Base-by-base conservation (phyloP, 2,797 vertebrate genomes). In the Epinephelus malabaricus region DNA sequence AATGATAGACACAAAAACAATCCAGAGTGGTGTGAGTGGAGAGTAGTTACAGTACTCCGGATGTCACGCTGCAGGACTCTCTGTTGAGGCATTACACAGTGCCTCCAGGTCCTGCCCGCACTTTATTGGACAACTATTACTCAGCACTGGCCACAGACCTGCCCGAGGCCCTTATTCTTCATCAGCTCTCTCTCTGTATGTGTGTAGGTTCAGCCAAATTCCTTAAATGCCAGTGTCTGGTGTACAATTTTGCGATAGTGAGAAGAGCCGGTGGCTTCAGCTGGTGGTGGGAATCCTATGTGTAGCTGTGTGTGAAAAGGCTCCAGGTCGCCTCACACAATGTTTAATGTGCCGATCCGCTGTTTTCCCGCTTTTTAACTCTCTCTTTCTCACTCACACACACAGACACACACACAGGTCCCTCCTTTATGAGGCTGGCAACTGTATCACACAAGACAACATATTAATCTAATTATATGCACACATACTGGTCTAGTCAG, bases 1-100 rank as follows among this genome's bases (percentile, higher is more conserved):
- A 83, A 76, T 80, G 86, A 86, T 69, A 58, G 84, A 81, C 79
- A 88, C 74, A 78, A 54, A 77, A 69, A 89, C 79, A 72, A 87
- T 65, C 62, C 77, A 58, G 25, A 53, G 40, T 14, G 79, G 23
- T 67, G 68, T 45, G 73, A 76, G 66, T 3, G 25, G 54, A 69
- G 69, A 78, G 71, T 46, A 75, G 79, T 53, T 76, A 79, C 78
- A 82, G 76, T 17, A 21, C 45, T 78, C 25, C 66, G 76, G 69
- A 74, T 75, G 83, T 85, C 79, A 69, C 27, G 11, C 73, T 62
- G 76, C 68, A 77, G 71, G 64, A 78, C 73, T 77, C 53, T 81
- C 65, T 27, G 74, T 12, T 68, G 75, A 85, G 69, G 75, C 64
- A 47, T 83, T 50, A 67, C 51, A 47, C 15, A 38, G 53, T 1